Evolutionary conservation across 2,797 vertebrate species (phyloP).

Genomic region (Synanceia verrucosa): DNA sequence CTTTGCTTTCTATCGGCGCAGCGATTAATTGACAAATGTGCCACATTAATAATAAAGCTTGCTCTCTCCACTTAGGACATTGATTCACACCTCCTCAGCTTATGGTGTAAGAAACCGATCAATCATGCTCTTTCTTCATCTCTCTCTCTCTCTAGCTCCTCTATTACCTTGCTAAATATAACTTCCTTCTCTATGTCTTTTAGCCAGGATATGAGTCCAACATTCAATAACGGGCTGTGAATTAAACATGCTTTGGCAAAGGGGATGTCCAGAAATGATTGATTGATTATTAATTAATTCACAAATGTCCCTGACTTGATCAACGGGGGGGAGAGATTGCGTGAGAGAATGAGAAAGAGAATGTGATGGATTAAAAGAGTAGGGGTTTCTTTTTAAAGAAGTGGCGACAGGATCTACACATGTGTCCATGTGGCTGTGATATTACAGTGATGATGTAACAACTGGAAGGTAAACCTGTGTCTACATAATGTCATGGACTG

Average conservation of each 20-base stretch:
- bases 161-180: conserved; percentile 80
- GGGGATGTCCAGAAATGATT: conserved; percentile 63
- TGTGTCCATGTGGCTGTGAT: conserved; percentile 19
- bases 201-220: conserved; percentile 73
- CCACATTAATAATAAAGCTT: conserved; percentile 75
- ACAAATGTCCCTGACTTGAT: conserved; percentile 61
- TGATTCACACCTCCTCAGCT: conserved; percentile 76
- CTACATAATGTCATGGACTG: conserved; percentile 67
- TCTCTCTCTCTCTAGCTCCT: conserved; percentile 53
- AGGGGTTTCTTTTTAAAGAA: neutral
- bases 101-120: conserved; percentile 74
- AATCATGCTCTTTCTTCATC: conserved; percentile 63
- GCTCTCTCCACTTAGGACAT: conserved; percentile 75
- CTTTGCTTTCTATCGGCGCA: conserved; percentile 54
- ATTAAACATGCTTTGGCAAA: conserved; percentile 43
- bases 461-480: conserved; percentile 62
- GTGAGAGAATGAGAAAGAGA: conserved; percentile 16
- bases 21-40: conserved; percentile 74
- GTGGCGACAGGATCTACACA: conserved; percentile 21
- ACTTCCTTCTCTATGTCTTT: conserved; percentile 72
- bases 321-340: conserved; percentile 7
- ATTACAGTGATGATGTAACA: conserved; percentile 56
- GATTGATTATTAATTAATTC: conserved; percentile 69
- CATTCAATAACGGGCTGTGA: conserved; percentile 65
- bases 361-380: conserved; percentile 1